Evolutionary conservation across 2,797 vertebrate genomes (phyloP).

Genomic region (Pygocentrus nattereri): DNA sequence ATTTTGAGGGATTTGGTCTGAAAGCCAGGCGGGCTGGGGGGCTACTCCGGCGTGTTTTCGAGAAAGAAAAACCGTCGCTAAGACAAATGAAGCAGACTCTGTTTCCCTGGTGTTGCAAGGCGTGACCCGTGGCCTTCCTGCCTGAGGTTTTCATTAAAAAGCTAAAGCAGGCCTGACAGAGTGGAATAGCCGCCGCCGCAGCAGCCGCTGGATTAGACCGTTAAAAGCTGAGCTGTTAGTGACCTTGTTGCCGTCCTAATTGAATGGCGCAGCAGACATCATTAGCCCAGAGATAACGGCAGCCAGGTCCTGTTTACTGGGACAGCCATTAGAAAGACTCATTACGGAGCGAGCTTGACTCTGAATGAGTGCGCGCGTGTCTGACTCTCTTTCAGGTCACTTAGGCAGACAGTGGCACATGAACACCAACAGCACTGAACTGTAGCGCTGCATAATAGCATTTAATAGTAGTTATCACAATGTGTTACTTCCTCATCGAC

Average conservation of each 20-base stretch:
- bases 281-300: constrained; percentile 76
- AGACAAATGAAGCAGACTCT: not conserved
- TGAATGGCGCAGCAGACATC: constrained; percentile 74
- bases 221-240: constrained; percentile 64
- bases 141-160: constrained; percentile 44
- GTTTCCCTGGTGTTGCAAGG: not conserved
- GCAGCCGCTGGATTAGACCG: constrained; percentile 35
- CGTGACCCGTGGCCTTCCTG: constrained; percentile 21
- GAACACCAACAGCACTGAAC: not conserved
- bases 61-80: not conserved
- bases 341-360: constrained; percentile 63
- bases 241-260: constrained; percentile 73
- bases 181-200: constrained; percentile 49
- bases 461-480: no score
- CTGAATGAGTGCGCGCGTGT: constrained; percentile 22
- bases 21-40: not conserved
- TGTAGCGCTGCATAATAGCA: not conserved
- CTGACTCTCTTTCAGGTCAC: constrained; percentile 11
- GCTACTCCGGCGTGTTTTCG: not conserved
- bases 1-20: constrained; percentile 1
- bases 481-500: no score
- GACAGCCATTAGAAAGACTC: constrained; percentile 68
- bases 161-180: constrained; percentile 65
- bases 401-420: not conserved
- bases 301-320: constrained; percentile 69